phyloP scores from a whole-genome alignment of 2,888 invertebrate species.

The Leucozona laternaria region DNA sequence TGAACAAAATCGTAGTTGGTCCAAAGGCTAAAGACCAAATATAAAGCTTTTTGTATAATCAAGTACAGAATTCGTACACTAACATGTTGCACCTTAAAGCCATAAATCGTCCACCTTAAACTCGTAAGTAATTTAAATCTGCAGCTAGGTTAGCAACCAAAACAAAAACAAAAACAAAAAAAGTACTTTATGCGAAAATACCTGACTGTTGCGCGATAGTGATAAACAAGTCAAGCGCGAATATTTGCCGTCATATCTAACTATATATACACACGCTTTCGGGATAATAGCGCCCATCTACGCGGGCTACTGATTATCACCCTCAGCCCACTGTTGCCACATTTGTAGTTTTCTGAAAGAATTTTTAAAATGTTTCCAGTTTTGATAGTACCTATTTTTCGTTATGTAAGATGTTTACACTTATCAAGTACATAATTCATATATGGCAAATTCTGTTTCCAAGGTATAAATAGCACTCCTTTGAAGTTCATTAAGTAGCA shows the following conservation, averaged over 20 bases:
- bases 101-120: slow-evolving; percentile 52
- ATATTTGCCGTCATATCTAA: slow-evolving; percentile 62
- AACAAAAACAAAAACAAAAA: slow-evolving; percentile 24
- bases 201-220: slow-evolving; percentile 24
- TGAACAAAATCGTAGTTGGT: background rate
- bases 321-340: slow-evolving; percentile 10
- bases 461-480: too few species aligned
- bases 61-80: background rate
- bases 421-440: too few species aligned
- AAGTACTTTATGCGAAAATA: slow-evolving; percentile 32
- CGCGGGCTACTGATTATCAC: slow-evolving; percentile 67
- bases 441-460: too few species aligned
- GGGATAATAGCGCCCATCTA: slow-evolving; percentile 70
- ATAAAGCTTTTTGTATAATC: background rate
- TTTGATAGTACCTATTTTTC: too few species aligned
- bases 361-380: too few species aligned
- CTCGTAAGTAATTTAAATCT: slow-evolving; percentile 44
- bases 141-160: background rate
- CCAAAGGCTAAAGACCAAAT: slow-evolving; percentile 17
- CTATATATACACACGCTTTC: slow-evolving; percentile 40
- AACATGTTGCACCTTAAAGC: slow-evolving; percentile 36
- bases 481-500: too few species aligned
- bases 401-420: too few species aligned
- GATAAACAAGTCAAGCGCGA: slow-evolving; percentile 72
- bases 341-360: background rate